phyloP scores from a whole-genome alignment of 2,888 invertebrate species.

The Micoletzkya japonica region DNA sequence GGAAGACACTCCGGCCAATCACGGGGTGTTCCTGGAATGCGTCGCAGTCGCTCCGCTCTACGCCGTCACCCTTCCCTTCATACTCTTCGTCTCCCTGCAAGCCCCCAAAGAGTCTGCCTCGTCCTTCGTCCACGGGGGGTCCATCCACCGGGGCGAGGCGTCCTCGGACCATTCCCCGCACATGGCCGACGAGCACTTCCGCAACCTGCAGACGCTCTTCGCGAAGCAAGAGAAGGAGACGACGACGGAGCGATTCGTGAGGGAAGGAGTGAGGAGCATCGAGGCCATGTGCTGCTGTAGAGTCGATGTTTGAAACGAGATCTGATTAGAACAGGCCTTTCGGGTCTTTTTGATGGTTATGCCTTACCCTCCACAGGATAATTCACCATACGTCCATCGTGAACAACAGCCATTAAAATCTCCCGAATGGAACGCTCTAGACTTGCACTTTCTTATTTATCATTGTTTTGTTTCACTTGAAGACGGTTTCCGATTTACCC shows the following conservation, averaged over 20 bases:
- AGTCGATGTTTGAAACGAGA: conserved; percentile 2
- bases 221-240: conserved; percentile 12
- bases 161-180: not conserved
- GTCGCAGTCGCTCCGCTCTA: conserved; percentile 20
- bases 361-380: no score
- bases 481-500: no score
- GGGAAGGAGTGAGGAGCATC: not conserved
- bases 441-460: no score
- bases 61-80: conserved; percentile 9
- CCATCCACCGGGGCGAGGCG: not conserved
- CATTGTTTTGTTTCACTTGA: no score
- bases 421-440: no score
- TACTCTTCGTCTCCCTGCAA: not conserved
- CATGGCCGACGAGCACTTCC: conserved; percentile 5
- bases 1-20: conserved; percentile 7
- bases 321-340: no score
- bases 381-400: no score
- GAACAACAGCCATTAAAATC: no score
- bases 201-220: conserved; percentile 15
- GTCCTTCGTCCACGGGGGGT: not conserved
- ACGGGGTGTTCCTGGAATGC: conserved; percentile 19
- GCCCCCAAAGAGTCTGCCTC: not conserved
- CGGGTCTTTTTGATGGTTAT: no score
- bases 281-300: conserved; percentile 26
- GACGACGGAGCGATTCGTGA: not conserved